Evolutionary conservation across 2,113 vertebrate genomes (phyloP), one percentile per base, ranked within the genome.

Genomic region (Petrocephalus microphthalmus): DNA sequence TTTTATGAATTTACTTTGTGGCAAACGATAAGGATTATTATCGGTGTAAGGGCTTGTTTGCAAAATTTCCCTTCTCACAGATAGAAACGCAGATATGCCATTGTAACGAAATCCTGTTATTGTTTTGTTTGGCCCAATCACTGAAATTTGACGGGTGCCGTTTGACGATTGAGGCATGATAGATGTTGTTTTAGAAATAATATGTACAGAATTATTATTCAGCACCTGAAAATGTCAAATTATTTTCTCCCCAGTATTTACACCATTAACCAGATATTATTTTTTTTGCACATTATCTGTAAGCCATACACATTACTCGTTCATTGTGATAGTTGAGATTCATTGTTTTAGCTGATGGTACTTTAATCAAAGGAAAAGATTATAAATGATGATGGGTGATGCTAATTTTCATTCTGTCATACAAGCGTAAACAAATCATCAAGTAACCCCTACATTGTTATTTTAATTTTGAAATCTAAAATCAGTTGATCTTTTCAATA

Each of bases 101-200:
- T 91, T 93, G 91, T 91, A 87, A 87, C 49, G 8, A 88, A 90
- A 91, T 92, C 91, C 91, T 93, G 92, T 29, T 15, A 88, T 92
- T 93, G 91, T 93, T 93, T 91, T 89, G 4, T 1, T 91, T 93
- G 87, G 89, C 90, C 3, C 51, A 84, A 78, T 37, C 60, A 67
- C 57, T 81, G 49, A 57, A 54, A 81, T 67, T 49, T 60, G 89
- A 89, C 90, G 88, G 60, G 90, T 89, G 88, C 86, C 85, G 89
- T 90, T 89, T 88, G 82, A 88, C 60, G 90, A 90, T 89, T 89
- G 88, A 78, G 71, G 33, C 71, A 17, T 78, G 71, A 78, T 42
- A 33, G 13, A 78, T 86, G 56, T 85, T 19, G 71, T 78, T 78
- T 42, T 42, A 54, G 33, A 78, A 78, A 78, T 78, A 78, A 78